Evolutionary conservation across 2,888 invertebrate genomes (phyloP).

Genomic region (Drosophila kambysellisi): DNA sequence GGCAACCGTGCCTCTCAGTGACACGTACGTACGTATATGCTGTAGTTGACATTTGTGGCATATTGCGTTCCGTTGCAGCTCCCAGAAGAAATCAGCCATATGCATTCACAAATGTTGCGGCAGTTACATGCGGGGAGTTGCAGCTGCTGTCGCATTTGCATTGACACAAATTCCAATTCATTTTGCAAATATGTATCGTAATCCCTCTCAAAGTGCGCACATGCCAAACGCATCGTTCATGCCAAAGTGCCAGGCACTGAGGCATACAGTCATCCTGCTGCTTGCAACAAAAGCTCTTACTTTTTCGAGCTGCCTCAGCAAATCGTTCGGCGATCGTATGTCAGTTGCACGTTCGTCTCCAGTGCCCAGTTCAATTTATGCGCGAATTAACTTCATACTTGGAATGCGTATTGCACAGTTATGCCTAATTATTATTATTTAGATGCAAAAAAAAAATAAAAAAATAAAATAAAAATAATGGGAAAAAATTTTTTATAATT

Average conservation of each 20-base stretch:
- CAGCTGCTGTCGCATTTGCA: conserved; percentile 33
- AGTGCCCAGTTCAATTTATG: conserved; percentile 33
- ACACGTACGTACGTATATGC: conserved; percentile 5
- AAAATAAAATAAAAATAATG: background rate
- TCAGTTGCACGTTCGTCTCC: conserved; percentile 13
- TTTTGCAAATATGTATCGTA: conserved; percentile 74
- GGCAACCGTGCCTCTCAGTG: conserved; percentile 12
- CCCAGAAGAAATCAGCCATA: conserved; percentile 67
- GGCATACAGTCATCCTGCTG: background rate
- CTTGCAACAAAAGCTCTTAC: conserved; percentile 28
- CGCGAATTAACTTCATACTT: conserved; percentile 11
- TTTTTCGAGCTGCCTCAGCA: conserved; percentile 48
- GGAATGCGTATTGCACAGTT: conserved; percentile 25
- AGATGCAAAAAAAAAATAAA: too few species aligned
- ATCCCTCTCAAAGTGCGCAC: conserved; percentile 71
- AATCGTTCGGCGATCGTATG: conserved; percentile 72
- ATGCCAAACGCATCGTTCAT: conserved; percentile 41
- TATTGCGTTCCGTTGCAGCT: conserved; percentile 27
- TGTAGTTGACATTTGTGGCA: conserved; percentile 48
- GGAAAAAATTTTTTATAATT: background rate
- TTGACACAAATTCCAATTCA: conserved; percentile 73
- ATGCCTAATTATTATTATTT: conserved; percentile 28
- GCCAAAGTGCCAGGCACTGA: background rate
- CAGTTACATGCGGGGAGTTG: conserved; percentile 34
- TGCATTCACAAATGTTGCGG: conserved; percentile 39